Conservation (phyloP, 30 jellyfish, hydroid and myxozoan species). For the Turritopsis rubra region DNA sequence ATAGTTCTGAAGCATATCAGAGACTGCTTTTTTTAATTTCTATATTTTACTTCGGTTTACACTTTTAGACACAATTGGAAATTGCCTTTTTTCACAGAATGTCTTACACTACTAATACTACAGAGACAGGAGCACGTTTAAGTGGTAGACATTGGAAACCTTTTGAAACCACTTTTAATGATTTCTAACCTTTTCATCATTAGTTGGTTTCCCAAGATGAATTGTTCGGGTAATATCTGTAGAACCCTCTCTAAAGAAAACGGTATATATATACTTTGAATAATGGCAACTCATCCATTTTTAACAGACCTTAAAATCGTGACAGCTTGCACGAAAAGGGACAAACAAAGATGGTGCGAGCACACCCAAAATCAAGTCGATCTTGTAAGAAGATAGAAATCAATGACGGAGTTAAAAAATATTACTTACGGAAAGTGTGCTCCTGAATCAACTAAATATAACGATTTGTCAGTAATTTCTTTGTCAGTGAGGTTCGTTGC, state of each 20-base stretch:
- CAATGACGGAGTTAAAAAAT: too few relatives aligned
- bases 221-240: slow-evolving; percentile 86
- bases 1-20: too few relatives aligned
- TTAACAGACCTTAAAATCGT: neutral
- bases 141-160: too few relatives aligned
- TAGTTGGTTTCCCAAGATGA: slow-evolving; percentile 80
- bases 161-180: neutral
- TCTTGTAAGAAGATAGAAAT: too few relatives aligned
- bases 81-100: too few relatives aligned
- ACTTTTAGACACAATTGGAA: too few relatives aligned
- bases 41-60: too few relatives aligned
- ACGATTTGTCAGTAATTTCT: slow-evolving; percentile 47
- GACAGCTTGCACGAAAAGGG: neutral
- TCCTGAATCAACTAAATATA: slow-evolving; percentile 75
- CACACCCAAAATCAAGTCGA: too few relatives aligned
- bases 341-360: neutral
- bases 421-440: slow-evolving; percentile 83
- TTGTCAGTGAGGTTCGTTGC: slow-evolving; percentile 33
- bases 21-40: too few relatives aligned
- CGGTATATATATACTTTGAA: neutral
- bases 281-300: too few relatives aligned
- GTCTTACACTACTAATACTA: too few relatives aligned
- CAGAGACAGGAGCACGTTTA: too few relatives aligned
- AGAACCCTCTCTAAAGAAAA: slow-evolving; percentile 62
- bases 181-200: slow-evolving; percentile 42